Evolutionary conservation across 2,113 vertebrate species (phyloP).

Genomic region (Anolis sagrei): DNA sequence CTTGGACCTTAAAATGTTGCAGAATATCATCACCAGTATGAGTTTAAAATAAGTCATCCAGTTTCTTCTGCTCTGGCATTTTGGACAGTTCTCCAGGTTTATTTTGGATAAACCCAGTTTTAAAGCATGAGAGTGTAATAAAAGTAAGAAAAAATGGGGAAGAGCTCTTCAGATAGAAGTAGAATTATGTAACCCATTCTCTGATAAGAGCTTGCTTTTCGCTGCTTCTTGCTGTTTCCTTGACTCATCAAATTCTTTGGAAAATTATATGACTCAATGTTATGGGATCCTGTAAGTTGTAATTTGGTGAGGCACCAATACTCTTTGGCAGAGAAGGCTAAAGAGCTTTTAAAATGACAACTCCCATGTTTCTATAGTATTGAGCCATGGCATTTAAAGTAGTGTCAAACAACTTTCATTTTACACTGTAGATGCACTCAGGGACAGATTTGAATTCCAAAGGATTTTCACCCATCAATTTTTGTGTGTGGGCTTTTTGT

Average conservation of each 20-base stretch:
- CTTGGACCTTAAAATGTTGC: background rate
- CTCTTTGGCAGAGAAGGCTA: no score
- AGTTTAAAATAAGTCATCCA: background rate
- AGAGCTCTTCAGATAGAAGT: background rate
- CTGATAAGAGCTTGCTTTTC: background rate
- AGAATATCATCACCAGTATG: background rate
- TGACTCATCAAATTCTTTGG: background rate
- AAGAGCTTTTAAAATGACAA: no score
- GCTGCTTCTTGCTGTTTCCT: constrained; percentile 11
- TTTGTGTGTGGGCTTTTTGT: no score
- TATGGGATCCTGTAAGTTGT: no score
- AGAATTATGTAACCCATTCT: background rate
- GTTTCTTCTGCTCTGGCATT: background rate
- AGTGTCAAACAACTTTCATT: no score
- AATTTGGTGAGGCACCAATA: no score
- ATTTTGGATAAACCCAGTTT: background rate
- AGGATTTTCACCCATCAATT: no score
- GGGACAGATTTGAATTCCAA: no score
- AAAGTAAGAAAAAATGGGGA: background rate
- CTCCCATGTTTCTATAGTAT: no score
- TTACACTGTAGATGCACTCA: no score
- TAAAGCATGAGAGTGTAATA: background rate
- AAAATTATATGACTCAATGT: background rate
- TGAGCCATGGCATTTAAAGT: no score
- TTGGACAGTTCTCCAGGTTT: background rate